Base-by-base conservation (phyloP, 2,888 invertebrate species). In the Epirrita christyi region DNA sequence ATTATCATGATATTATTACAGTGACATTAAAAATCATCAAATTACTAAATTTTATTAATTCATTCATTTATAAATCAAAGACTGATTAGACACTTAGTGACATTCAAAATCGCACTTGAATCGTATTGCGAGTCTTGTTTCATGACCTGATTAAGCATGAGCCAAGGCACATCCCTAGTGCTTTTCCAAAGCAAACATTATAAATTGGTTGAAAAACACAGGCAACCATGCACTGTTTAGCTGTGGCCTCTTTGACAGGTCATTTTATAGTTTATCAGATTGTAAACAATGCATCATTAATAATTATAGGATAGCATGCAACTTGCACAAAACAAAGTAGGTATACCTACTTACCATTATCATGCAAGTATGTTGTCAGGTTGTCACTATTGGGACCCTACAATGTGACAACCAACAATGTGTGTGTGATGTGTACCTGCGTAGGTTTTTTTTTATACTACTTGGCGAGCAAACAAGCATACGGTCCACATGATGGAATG, bases 141-240 rank as follows among this genome's bases (percentile, higher is more conserved):
- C 11, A 21, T 50, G 48, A 2, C 40, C 50, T 50, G 38, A 55
- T 38, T 44, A 13, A 27, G 13, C 5, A 44, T 44, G 27, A 8
- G 13, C 4, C 10, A n/a, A 37, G 11, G 28, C 57, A 56, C 69
- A 59, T 41, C 70, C 45, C 51, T 55, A 54, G 57, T 53, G 64
- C 64, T 64, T 59, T 64, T 60, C 53, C 52, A 60, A 66, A 63
- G 68, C 59, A 66, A 77, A 80, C 82, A 77, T 69, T 73, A 78
- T 78, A 80, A 82, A 82, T 80, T 79, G 78, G 64, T 70, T 78
- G 71, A 72, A 80, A 78, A 80, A 77, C 72, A 71, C 66, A 57
- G 66, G 56, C 47, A 63, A 67, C 65, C 67, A 68, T 73, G 68
- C 67, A 52, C 57, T 53, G 55, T 70, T 55, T 64, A 59, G 61